Evolutionary conservation across 1,140 invertebrate species (phyloP), one percentile per base, ranked within the genome.

Genomic region (Diabrotica virgifera): DNA sequence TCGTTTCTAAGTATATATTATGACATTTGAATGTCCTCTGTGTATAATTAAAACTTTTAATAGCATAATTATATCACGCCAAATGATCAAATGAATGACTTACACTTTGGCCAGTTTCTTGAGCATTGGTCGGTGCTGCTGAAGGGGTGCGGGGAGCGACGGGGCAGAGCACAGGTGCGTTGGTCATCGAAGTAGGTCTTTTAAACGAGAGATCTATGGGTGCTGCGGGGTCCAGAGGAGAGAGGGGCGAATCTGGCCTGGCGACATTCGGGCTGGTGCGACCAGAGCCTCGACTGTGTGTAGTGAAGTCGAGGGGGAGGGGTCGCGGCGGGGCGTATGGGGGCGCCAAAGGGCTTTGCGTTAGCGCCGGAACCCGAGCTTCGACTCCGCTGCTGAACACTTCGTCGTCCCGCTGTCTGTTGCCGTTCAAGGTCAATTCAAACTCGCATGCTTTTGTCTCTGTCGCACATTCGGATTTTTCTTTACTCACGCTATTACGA

Each of bases 401-500:
- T 36, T 70, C 69, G 75, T 76, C 76, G 75, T 73, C 71, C 63
- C 62, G 74, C 73, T 73, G 74, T 77, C 78, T 75, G 73, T 73
- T 59, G 40, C 52, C 66, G 72, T 63, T 70, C 68, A 70, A 70
- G 64, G 64, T 52, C 62, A 65, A 36, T n/a, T 36, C 63, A 40
- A 62, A 68, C 13, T 70, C 64, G 50, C 66, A 59, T 63, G 55
- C 60, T 72, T 66, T 71, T 71, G 71, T 71, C 74, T 85, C 82
- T 54, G 84, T 79, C 57, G 88, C 85, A 58, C 85, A 54, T 50
- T 63, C 62, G 5, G 63, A 61, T 72, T 67, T 11, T 72, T 76
- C 60, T 69, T 79, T 76, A 68, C 72, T 71, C 57, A 89, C 85
- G 59, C 85, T 87, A 56, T 85, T 89, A 70, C 89, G 82, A 46